A percentile compares a stretch with the other conserved stretches of the same genome.
These are phyloP conservation scores for Cenopis cana DNA, from an alignment of 2,888 invertebrate species.

Conservation along the genomic window DNA sequence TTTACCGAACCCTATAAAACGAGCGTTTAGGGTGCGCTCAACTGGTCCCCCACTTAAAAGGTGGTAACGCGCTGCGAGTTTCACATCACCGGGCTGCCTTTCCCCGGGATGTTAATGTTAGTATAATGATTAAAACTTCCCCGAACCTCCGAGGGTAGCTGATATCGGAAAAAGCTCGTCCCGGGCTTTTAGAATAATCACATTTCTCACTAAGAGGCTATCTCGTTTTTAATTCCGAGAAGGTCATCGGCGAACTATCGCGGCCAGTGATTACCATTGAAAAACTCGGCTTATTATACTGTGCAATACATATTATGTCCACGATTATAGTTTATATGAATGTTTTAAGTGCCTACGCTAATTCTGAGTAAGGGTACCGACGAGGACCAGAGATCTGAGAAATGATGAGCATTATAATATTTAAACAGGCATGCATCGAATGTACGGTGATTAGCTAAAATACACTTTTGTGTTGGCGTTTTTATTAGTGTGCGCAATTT, in stretches of 20 bases:
- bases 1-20: conserved; percentile 31
- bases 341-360: conserved; percentile 28
- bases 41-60: conserved; percentile 20
- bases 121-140: conserved; percentile 22
- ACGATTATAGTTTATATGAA: conserved; percentile 36
- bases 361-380: conserved; percentile 36
- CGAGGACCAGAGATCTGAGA: conserved; percentile 39
- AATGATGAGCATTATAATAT: conserved; percentile 30
- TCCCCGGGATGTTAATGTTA: conserved; percentile 24
- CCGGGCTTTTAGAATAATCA: conserved; percentile 82
- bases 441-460: conserved; percentile 24
- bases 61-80: conserved; percentile 24
- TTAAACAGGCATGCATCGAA: conserved; percentile 20
- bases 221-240: conserved; percentile 82
- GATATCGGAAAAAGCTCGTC: conserved; percentile 73
- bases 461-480: not conserved
- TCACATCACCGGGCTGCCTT: conserved; percentile 16
- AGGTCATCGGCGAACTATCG: conserved; percentile 79
- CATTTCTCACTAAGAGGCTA: conserved; percentile 77
- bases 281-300: conserved; percentile 55
- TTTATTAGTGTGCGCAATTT: conserved; percentile 13
- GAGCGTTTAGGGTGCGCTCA: conserved; percentile 21
- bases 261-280: conserved; percentile 76
- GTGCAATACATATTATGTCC: conserved; percentile 38
- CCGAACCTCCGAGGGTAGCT: conserved; percentile 49